phyloP scores from a whole-genome alignment of 2,888 invertebrate species.

The Lathronympha strigana region DNA sequence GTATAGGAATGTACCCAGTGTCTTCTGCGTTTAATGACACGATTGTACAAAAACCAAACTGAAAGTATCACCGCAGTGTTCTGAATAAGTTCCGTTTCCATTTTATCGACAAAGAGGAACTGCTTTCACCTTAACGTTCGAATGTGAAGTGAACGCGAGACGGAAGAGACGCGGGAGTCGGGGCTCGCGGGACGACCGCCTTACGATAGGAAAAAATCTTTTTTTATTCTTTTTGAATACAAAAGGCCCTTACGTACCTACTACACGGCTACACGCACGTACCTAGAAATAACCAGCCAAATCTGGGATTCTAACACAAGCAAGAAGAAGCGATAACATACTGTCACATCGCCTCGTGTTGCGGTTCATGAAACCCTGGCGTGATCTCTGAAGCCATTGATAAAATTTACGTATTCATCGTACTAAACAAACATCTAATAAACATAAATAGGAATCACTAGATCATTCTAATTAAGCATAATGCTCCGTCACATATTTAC shows the following conservation, averaged over 20 bases:
- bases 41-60: too few relatives aligned
- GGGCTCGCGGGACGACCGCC: too few relatives aligned
- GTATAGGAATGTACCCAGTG: too few relatives aligned
- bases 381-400: conserved; percentile 19
- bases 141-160: too few relatives aligned
- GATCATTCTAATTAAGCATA: neutral
- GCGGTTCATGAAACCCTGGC: conserved; percentile 19
- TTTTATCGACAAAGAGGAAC: too few relatives aligned
- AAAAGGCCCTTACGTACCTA: neutral
- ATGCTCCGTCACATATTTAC: neutral
- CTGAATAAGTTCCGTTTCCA: too few relatives aligned
- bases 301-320: neutral
- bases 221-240: neutral
- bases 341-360: conserved; percentile 14
- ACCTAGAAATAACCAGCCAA: neutral
- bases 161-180: too few relatives aligned
- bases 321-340: neutral
- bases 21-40: too few relatives aligned
- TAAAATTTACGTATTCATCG: conserved; percentile 3
- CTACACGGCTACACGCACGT: neutral
- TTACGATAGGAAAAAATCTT: neutral
- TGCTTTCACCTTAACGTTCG: too few relatives aligned
- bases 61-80: too few relatives aligned
- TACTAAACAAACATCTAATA: conserved; percentile 3
- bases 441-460: conserved; percentile 16